A percentile compares a stretch with the other conserved stretches of the same genome.
Conservation (phyloP, 1,140 invertebrate genomes). For the Orius insidiosus region DNA sequence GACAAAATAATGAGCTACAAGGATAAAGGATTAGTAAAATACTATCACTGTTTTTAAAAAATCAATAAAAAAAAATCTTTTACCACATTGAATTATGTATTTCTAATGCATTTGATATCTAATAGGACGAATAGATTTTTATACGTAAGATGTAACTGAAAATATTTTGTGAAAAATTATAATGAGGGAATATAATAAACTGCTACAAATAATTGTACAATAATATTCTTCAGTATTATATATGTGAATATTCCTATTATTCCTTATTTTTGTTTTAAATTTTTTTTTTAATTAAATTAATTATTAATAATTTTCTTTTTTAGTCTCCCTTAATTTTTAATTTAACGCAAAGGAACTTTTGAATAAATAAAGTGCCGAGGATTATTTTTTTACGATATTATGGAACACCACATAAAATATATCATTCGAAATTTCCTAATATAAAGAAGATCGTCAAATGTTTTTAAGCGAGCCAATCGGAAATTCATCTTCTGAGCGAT, state of each 20-base stretch:
- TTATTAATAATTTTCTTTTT: too few species aligned
- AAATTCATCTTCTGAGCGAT: too few species aligned
- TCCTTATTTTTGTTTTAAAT: neutral
- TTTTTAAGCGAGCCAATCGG: too few species aligned
- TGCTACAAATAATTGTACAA: conserved; percentile 11
- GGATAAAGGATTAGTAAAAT: conserved; percentile 5
- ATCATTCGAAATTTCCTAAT: too few species aligned
- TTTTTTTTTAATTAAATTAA: too few species aligned
- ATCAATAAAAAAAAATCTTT: neutral
- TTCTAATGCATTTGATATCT: conserved; percentile 13
- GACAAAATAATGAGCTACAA: conserved; percentile 5
- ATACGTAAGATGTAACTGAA: conserved; percentile 13
- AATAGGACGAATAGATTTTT: conserved; percentile 10
- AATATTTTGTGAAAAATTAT: conserved; percentile 12
- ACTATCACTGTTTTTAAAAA: conserved; percentile 11
- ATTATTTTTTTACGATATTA: too few species aligned
- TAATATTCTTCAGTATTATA: conserved; percentile 12
- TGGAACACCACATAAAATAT: too few species aligned
- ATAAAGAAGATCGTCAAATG: too few species aligned
- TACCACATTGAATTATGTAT: conserved; percentile 10
- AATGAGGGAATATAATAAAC: conserved; percentile 5
- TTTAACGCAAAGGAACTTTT: too few species aligned
- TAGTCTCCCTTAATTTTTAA: too few species aligned
- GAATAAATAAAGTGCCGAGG: too few species aligned
- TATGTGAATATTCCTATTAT: conserved; percentile 1